phyloP scores from a whole-genome alignment of 2,888 invertebrate genomes.

The Baronia brevicornis region DNA sequence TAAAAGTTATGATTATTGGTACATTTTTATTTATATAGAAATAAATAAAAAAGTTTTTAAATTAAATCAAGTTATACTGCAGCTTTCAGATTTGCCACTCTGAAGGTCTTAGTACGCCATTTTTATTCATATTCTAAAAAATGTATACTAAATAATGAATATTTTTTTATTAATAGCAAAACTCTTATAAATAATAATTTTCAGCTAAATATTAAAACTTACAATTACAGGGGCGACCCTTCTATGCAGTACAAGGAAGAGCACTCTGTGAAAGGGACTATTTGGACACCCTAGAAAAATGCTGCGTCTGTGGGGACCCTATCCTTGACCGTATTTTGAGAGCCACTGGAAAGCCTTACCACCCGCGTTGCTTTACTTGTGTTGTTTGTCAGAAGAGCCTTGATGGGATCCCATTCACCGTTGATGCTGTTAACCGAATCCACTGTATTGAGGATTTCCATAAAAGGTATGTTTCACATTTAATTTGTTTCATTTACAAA shows the following conservation, averaged over 20 bases:
- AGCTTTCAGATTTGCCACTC: too few species aligned
- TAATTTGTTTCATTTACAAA: neutral
- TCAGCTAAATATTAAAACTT: too few species aligned
- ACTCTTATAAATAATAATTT: neutral
- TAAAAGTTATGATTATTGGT: too few species aligned
- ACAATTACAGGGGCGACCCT: conserved; percentile 86
- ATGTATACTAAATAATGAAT: neutral
- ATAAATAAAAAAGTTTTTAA: too few species aligned
- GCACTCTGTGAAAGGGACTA: conserved; percentile 98
- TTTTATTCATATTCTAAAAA: neutral
- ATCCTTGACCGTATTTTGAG: conserved; percentile 95
- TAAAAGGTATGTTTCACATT: conserved; percentile 80
- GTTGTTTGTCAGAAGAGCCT: conserved; percentile 95
- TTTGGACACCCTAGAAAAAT: conserved; percentile 96
- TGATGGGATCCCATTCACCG: conserved; percentile 98
- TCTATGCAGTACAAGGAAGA: conserved; percentile 95
- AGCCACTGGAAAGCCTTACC: conserved; percentile 98
- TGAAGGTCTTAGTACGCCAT: too few species aligned
- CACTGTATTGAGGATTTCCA: conserved; percentile 99
- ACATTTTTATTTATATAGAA: too few species aligned
- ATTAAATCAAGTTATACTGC: too few species aligned
- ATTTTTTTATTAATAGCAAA: conserved; percentile 8
- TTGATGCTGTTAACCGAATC: conserved; percentile 97
- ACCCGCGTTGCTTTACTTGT: conserved; percentile 97
- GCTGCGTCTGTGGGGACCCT: conserved; percentile 95